Base-by-base conservation (phyloP, 2,888 invertebrate species). In the Eutolmus rufibarbis region DNA sequence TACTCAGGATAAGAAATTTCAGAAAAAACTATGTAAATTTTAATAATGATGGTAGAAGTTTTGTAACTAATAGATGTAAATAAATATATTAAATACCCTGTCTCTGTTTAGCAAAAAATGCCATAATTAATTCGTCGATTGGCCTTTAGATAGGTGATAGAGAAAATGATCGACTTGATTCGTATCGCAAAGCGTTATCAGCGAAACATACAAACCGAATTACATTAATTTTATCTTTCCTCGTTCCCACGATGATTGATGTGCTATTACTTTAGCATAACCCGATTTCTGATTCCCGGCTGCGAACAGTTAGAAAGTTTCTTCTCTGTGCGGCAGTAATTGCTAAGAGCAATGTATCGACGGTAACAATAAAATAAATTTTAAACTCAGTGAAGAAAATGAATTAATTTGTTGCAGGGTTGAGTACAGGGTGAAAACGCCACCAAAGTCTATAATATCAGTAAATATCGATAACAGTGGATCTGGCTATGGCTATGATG, bases 401-500 rank as follows among this genome's bases (percentile, higher is more conserved):
- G 57, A 43, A 23, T 46, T 40, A 0, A 66, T 74, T 87, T 7
- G 66, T 89, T 89, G 4, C 84, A 91, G 92, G 88, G 92, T 92
- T 88, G 92, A 92, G 88, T 91, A 91, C 86, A 92, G 92, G 16
- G 89, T 91, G 1, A 92, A 92, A 88, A 89, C 91, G 31, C 89
- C 91, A 8, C 90, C 91, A 77, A 90, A 90, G 81, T 88, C 91
- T 23, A 89, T 90, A 16, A 82, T 88, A 74, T 88, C 89, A 34
- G 66, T 87, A 31, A 86, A 88, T 87, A 87, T 88, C 23, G 87
- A 78, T 34, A 86, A 88, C 46, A 46, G 46, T 31, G 14, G 40
- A 74, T 40, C 93, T 89, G 92, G 91, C 66, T 93, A 93, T 89
- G 92, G 91, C 56, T 93, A 93, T 89, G 91, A 91, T 57, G 88